Conservation (phyloP, 2,797 vertebrate genomes). For the Lacerta agilis region DNA sequence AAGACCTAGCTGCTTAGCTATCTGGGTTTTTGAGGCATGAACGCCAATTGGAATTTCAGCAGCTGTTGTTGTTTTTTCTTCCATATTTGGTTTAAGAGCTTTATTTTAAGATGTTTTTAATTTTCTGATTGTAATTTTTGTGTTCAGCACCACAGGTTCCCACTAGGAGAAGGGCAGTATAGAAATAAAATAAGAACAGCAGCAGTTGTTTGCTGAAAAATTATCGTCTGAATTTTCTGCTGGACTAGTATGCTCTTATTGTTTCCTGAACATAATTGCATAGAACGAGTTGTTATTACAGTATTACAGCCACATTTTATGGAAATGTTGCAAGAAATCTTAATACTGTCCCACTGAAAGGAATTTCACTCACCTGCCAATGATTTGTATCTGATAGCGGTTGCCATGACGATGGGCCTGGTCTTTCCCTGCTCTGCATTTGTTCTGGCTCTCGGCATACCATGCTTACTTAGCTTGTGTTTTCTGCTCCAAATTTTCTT, state of each 20-base stretch:
- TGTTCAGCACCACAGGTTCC: too few species aligned
- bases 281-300: background rate
- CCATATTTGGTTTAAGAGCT: too few species aligned
- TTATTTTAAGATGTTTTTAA: too few species aligned
- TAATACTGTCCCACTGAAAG: conserved; percentile 7
- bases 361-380: conserved; percentile 33
- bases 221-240: background rate
- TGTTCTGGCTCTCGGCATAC: conserved; percentile 23
- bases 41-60: too few species aligned
- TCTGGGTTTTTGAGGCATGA: background rate
- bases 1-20: too few species aligned
- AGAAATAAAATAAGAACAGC: background rate
- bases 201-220: background rate
- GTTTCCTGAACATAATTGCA: background rate
- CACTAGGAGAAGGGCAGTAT: too few species aligned
- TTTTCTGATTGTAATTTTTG: too few species aligned
- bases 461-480: conserved; percentile 21
- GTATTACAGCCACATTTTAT: background rate
- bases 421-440: conserved; percentile 23
- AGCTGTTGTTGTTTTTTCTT: too few species aligned
- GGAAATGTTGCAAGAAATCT: conserved; percentile 1
- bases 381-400: conserved; percentile 34
- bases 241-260: background rate
- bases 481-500: conserved; percentile 45
- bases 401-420: conserved; percentile 58